Evolutionary conservation across 1,140 invertebrate species (phyloP).

Genomic region (Lanistes nyassanus): DNA sequence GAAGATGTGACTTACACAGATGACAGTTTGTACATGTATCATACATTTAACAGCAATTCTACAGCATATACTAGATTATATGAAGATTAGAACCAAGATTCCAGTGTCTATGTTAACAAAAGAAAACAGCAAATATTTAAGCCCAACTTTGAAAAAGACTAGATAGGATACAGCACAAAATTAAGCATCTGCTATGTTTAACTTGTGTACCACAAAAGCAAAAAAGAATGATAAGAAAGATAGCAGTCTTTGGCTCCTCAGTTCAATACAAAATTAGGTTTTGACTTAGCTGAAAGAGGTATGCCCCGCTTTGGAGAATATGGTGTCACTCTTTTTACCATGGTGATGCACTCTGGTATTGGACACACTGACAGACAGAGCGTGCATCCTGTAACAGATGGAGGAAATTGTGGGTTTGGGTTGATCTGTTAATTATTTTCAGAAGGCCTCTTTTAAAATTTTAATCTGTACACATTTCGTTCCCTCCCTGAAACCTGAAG

Average conservation of each 20-base stretch:
- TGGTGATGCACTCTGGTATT: constrained; percentile 96
- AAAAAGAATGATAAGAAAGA: too few species aligned
- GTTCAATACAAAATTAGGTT: constrained; percentile 40
- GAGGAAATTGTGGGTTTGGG: background rate
- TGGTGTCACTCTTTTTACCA: constrained; percentile 67
- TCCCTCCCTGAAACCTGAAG: background rate
- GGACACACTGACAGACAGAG: constrained; percentile 96
- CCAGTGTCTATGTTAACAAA: too few species aligned
- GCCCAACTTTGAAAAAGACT: too few species aligned
- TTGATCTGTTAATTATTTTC: background rate
- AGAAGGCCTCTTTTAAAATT: background rate
- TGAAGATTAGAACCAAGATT: too few species aligned
- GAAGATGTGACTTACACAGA: too few species aligned
- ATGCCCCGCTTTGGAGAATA: constrained; percentile 67
- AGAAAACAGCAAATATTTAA: too few species aligned
- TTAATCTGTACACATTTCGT: background rate
- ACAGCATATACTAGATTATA: too few species aligned
- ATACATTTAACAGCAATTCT: too few species aligned
- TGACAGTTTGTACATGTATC: too few species aligned
- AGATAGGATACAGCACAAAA: too few species aligned
- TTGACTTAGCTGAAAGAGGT: constrained; percentile 32
- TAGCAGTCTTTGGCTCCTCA: background rate
- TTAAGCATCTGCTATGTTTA: background rate
- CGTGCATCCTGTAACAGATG: constrained; percentile 75
- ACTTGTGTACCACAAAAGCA: background rate